These are phyloP conservation scores for Drosophila algonquin DNA, from an alignment of 2,888 invertebrate genomes.

Conservation along the genomic window DNA sequence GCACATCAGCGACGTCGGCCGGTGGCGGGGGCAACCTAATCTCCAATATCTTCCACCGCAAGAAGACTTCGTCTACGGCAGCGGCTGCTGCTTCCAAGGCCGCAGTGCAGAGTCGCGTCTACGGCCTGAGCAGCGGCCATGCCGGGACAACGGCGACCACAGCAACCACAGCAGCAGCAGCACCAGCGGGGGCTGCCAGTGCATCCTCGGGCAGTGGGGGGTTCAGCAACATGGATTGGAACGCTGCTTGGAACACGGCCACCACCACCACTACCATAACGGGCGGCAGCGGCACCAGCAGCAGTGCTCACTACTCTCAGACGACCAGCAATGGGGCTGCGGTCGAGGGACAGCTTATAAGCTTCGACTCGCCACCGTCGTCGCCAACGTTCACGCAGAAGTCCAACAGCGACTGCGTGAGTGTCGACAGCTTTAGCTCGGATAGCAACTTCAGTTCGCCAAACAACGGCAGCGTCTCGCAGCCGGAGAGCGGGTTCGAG, in stretches of 20 bases:
- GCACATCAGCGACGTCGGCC: conserved; percentile 14
- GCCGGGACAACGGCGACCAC: conserved; percentile 22
- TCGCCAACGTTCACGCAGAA: conserved; percentile 90
- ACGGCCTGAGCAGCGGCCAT: conserved; percentile 78
- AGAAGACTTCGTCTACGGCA: conserved; percentile 71
- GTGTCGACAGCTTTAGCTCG: conserved; percentile 90
- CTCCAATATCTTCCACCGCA: conserved; percentile 82
- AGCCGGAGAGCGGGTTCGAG: conserved; percentile 92
- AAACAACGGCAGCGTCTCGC: conserved; percentile 87
- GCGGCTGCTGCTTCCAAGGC: conserved; percentile 61
- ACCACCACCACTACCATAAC: conserved; percentile 25
- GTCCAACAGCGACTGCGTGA: conserved; percentile 90
- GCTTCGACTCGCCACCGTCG: conserved; percentile 89
- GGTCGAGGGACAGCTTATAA: conserved; percentile 86
- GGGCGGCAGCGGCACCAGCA: conserved; percentile 9
- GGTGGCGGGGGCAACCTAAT: conserved; percentile 63
- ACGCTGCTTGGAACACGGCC: conserved; percentile 76
- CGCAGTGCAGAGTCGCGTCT: conserved; percentile 70
- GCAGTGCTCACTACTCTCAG: conserved; percentile 31
- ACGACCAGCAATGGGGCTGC: conserved; percentile 42
- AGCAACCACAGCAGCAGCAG: conserved; percentile 5
- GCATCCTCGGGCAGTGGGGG: conserved; percentile 14
- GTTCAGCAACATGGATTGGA: conserved; percentile 66
- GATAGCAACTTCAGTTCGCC: conserved; percentile 87
- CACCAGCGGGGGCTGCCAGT: not conserved